Evolutionary conservation across 2,888 invertebrate species (phyloP).

Genomic region (Marasmarcha lunaedactyla): DNA sequence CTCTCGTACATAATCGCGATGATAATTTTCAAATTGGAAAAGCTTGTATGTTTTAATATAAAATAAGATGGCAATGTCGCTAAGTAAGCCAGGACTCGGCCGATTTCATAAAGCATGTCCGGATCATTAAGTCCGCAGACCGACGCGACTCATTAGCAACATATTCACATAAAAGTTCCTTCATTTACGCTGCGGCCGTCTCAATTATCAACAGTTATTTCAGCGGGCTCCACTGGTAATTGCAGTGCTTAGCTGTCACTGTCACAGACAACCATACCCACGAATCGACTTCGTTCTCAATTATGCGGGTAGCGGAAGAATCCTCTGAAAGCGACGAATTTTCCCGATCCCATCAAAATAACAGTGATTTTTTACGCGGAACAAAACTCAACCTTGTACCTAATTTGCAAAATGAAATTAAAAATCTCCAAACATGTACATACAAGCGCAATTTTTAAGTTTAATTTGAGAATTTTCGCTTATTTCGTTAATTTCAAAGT

Average conservation of each 20-base stretch:
- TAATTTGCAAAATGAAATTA: background rate
- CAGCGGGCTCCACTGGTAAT: constrained; percentile 49
- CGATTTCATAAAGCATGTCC: constrained; percentile 40
- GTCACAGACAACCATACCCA: constrained; percentile 47
- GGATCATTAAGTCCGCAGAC: constrained; percentile 47
- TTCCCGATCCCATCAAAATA: background rate
- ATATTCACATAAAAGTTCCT: constrained; percentile 57
- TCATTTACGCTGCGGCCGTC: constrained; percentile 42
- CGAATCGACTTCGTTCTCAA: constrained; percentile 32
- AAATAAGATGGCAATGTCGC: constrained; percentile 20
- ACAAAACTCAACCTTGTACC: background rate
- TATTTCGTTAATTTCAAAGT: constrained; percentile 46
- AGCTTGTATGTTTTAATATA: too few species aligned
- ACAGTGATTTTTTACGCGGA: background rate
- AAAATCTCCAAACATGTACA: constrained; percentile 23
- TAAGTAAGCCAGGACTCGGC: constrained; percentile 9
- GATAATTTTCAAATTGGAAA: too few species aligned
- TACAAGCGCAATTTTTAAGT: constrained; percentile 33
- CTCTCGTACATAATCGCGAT: too few species aligned
- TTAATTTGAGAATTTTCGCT: constrained; percentile 43
- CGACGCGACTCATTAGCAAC: constrained; percentile 50
- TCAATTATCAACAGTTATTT: constrained; percentile 62
- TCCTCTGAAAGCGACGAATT: constrained; percentile 16
- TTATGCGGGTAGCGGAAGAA: constrained; percentile 2
- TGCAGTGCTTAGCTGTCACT: constrained; percentile 53